Base-by-base conservation (phyloP, 1,140 invertebrate genomes). In the Helicoverpa armigera region DNA sequence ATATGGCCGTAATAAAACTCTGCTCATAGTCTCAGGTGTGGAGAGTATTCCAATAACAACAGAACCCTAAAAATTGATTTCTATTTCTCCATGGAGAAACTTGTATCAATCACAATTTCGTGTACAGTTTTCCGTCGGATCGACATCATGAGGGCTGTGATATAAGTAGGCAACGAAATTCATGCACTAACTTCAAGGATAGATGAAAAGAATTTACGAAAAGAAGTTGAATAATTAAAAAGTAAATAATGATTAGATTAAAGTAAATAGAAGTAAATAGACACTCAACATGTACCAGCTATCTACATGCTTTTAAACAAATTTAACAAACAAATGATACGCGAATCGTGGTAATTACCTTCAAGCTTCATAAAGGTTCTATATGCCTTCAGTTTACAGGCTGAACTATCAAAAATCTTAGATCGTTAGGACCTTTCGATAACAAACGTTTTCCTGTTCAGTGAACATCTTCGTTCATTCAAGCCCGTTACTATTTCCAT, bases 181-280 rank as follows among this genome's bases (percentile, higher is more conserved):
- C 4, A 60, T 51, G 12, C 48, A 13, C 12, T 61, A 23, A 9
- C 31, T 9, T 18, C 43, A 53, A 70, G 11, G 29, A 69, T 69
- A 11, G 14, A 51, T 29, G 18, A 29, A 31, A 23, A n/a, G 12
- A 43, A 43, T 61, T 58, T 50, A 12, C 35, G 12, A 35, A 10
- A 48, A 63, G 35, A 16, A 67, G 7, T 50, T 35, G 2, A 65
- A 61, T 43, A 75, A 61, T 61, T 16, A 75, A 48, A 10, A 13
- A 72, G 53, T 18, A 72, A 54, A 13, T 54, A 72, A 74, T 77
- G 75, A 77, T 67, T 77, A n/a, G n/a, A n/a, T n/a, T n/a, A n/a
- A n/a, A n/a, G n/a, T n/a, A n/a, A n/a, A n/a, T n/a, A n/a, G n/a
- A n/a, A n/a, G n/a, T n/a, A n/a, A n/a, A n/a, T n/a, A n/a, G n/a